phyloP scores from a whole-genome alignment of 2,797 vertebrate genomes.

The Smutsia temminckii region DNA sequence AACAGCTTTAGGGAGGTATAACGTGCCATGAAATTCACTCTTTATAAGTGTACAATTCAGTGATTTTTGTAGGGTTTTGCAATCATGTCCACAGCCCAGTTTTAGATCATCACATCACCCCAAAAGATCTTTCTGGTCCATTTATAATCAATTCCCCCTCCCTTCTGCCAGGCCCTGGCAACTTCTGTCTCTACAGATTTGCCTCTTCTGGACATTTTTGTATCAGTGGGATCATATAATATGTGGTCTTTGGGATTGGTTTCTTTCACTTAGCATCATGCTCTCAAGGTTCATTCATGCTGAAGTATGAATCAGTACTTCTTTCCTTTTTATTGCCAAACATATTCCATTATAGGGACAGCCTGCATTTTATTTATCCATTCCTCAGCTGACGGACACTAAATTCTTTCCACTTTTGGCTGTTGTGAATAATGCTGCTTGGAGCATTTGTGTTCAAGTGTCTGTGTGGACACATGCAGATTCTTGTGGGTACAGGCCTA shows the following conservation, averaged over 20 bases:
- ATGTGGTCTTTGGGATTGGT: neutral
- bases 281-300: neutral
- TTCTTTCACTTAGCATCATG: neutral
- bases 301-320: neutral
- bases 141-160: neutral
- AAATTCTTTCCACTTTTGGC: too few relatives aligned
- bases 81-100: neutral
- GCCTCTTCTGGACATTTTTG: neutral
- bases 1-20: too few relatives aligned
- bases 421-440: too few relatives aligned
- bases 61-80: too few relatives aligned
- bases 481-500: too few relatives aligned
- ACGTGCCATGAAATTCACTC: neutral
- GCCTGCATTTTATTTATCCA: neutral
- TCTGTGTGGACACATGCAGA: fast-evolving
- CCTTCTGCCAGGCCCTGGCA: neutral
- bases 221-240: fast-evolving
- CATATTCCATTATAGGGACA: fast-evolving
- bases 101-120: too few relatives aligned
- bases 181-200: too few relatives aligned
- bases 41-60: neutral
- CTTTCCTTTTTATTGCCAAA: neutral
- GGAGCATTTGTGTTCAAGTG: fast-evolving
- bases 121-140: neutral
- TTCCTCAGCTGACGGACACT: neutral